Conservation (phyloP, 2,888 invertebrate genomes). For the Liposcelis brunnea region DNA sequence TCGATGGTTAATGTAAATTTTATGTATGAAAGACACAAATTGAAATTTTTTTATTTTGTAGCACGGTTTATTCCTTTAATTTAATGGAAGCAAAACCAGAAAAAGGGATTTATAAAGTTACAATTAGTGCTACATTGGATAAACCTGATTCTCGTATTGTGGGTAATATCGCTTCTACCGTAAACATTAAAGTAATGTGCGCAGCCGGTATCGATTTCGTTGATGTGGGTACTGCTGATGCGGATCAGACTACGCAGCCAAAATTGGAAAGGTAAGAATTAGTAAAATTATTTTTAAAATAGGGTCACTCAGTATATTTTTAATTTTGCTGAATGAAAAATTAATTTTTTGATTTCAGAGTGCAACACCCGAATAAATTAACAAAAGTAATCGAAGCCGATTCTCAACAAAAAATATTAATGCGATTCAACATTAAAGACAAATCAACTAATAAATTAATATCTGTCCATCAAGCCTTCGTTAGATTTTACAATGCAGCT, state of each 20-base stretch:
- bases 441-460: constrained; percentile 46
- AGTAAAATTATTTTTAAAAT: no score
- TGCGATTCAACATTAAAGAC: constrained; percentile 66
- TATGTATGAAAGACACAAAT: no score
- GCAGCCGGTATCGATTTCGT: constrained; percentile 57
- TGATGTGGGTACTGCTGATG: constrained; percentile 77
- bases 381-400: constrained; percentile 60
- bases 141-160: constrained; percentile 36
- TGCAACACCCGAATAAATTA: constrained; percentile 56
- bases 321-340: not conserved
- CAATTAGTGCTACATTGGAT: constrained; percentile 48
- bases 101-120: constrained; percentile 71
- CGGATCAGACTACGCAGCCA: constrained; percentile 73
- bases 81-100: constrained; percentile 59
- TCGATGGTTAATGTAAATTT: constrained; percentile 7
- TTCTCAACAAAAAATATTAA: constrained; percentile 69
- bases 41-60: constrained; percentile 20
- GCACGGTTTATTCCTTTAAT: constrained; percentile 57
- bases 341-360: constrained; percentile 28
- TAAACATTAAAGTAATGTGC: constrained; percentile 46
- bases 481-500: constrained; percentile 49
- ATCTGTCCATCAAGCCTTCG: constrained; percentile 72
- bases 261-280: constrained; percentile 41
- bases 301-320: constrained; percentile 11
- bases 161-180: constrained; percentile 35